Evolutionary conservation across 2,888 invertebrate genomes (phyloP).

Genomic region (Trisateles emortualis): DNA sequence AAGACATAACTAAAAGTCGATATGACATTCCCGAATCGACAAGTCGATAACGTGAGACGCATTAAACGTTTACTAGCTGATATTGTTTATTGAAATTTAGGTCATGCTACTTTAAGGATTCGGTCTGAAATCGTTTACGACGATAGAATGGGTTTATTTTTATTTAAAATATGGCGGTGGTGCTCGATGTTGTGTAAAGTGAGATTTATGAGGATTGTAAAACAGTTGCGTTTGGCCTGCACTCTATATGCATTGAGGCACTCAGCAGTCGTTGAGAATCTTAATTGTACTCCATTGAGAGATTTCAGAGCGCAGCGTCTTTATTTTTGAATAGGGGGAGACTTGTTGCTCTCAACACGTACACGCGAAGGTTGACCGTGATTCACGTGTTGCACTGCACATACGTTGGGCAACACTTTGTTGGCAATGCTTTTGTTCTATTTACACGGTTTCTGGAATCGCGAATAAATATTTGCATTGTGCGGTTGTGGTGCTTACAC

Average conservation of each 20-base stretch:
- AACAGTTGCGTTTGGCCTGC: conserved; percentile 69
- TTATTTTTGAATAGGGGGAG: conserved; percentile 71
- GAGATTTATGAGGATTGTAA: conserved; percentile 74
- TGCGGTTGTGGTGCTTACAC: conserved; percentile 20
- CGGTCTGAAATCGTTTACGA: conserved; percentile 61
- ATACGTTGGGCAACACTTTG: conserved; percentile 50
- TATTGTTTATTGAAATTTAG: conserved; percentile 61
- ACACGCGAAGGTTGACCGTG: conserved; percentile 56
- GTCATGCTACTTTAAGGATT: conserved; percentile 57
- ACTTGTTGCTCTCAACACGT: conserved; percentile 71
- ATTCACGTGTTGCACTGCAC: conserved; percentile 56
- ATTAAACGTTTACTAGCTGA: conserved; percentile 59
- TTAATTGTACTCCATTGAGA: conserved; percentile 84
- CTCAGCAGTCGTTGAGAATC: conserved; percentile 72
- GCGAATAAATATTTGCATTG: conserved; percentile 22
- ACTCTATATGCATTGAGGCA: conserved; percentile 69
- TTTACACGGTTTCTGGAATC: conserved; percentile 42
- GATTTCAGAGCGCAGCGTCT: conserved; percentile 68
- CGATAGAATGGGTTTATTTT: conserved; percentile 59
- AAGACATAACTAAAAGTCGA: conserved; percentile 46
- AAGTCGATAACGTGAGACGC: conserved; percentile 72
- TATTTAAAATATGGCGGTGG: conserved; percentile 63
- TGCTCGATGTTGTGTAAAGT: conserved; percentile 68
- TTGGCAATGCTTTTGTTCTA: conserved; percentile 63
- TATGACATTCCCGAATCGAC: conserved; percentile 62